Percentiles rank a stretch among this genome's conserved stretches.
Evolutionary conservation across 2,888 invertebrate genomes (phyloP).

Genomic region (Spicauda simplicius): DNA sequence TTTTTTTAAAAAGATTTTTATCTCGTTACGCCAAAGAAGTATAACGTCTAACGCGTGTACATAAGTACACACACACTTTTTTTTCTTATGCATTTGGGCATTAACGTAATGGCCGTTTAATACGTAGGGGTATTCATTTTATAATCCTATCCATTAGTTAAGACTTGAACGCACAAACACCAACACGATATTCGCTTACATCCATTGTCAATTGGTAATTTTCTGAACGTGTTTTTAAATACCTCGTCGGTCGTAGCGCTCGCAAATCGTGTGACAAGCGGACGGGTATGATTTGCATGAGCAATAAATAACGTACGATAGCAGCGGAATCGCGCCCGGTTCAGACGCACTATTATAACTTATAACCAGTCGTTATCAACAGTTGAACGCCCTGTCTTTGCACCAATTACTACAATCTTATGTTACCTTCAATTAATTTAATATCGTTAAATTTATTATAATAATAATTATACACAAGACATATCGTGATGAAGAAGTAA

Average conservation of each 20-base stretch:
- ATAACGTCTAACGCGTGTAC: too few species aligned
- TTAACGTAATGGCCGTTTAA: too few species aligned
- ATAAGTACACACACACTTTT: too few species aligned
- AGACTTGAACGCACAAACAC: background rate
- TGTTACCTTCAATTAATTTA: conserved; percentile 24
- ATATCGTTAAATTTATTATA: background rate
- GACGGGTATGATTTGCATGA: conserved; percentile 66
- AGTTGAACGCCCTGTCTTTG: conserved; percentile 78
- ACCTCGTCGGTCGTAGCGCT: conserved; percentile 8
- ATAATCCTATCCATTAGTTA: too few species aligned
- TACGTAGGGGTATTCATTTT: too few species aligned
- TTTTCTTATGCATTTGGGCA: too few species aligned
- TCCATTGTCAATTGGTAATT: background rate
- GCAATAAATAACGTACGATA: conserved; percentile 76
- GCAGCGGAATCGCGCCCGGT: conserved; percentile 56
- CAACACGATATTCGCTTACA: background rate
- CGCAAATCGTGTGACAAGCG: conserved; percentile 51
- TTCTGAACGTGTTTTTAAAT: conserved; percentile 7
- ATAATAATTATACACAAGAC: background rate
- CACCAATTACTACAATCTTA: conserved; percentile 58
- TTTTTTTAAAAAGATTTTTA: too few species aligned
- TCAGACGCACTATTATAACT: conserved; percentile 58
- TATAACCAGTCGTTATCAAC: conserved; percentile 65
- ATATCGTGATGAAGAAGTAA: too few species aligned
- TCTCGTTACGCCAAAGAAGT: too few species aligned